A percentile compares a stretch with the other conserved stretches of the same genome.
Conservation (phyloP, 2,888 invertebrate genomes). For the Napeogenes sylphis region DNA sequence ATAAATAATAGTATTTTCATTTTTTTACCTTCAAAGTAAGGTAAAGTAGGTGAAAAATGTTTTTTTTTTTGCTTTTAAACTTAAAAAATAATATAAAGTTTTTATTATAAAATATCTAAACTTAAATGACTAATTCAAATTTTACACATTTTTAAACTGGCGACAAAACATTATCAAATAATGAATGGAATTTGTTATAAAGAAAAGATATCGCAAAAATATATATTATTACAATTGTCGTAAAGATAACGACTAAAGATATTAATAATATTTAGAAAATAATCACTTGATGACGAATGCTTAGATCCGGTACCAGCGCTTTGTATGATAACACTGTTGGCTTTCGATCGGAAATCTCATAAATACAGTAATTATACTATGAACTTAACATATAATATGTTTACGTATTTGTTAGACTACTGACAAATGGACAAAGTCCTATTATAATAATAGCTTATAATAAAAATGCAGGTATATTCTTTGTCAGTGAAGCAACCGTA, state of each 20-base stretch:
- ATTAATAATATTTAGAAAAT: constrained; percentile 5
- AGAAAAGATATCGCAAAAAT: not conserved
- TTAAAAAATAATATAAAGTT: too few species aligned
- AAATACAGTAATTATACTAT: constrained; percentile 1
- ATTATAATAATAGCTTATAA: not conserved
- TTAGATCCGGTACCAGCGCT: not conserved
- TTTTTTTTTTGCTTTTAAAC: too few species aligned
- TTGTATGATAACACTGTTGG: not conserved
- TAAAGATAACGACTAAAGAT: not conserved
- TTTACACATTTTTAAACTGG: too few species aligned
- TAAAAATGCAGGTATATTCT: too few species aligned
- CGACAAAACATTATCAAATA: too few species aligned
- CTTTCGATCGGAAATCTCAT: constrained; percentile 4
- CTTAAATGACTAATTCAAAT: too few species aligned
- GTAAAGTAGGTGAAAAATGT: too few species aligned
- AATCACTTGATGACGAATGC: constrained; percentile 2
- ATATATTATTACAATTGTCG: not conserved
- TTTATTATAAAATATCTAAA: too few species aligned
- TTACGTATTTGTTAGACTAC: not conserved
- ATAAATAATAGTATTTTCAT: too few species aligned
- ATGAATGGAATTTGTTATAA: not conserved
- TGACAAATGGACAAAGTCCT: not conserved
- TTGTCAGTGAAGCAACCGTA: too few species aligned
- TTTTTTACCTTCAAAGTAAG: too few species aligned
- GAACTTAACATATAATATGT: not conserved